phyloP scores from a whole-genome alignment of 2,888 invertebrate genomes.

The Polyploca ridens region DNA sequence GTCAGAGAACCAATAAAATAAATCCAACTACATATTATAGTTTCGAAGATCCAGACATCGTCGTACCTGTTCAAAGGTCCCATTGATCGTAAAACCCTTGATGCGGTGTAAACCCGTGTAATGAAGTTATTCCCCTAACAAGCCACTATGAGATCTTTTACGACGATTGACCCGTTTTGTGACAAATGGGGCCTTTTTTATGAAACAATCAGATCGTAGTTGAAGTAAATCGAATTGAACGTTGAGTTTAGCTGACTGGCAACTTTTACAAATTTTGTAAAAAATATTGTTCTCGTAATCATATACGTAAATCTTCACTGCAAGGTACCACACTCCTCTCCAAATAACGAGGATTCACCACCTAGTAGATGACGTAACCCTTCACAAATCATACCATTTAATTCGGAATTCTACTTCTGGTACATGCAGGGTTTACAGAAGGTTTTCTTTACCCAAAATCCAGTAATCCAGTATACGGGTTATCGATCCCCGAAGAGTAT shows the following conservation, averaged over 20 bases:
- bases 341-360: no score
- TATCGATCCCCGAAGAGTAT: no score
- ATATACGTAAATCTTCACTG: background rate
- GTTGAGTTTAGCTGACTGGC: background rate
- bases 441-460: no score
- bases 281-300: background rate
- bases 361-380: no score
- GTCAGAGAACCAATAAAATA: conserved; percentile 8
- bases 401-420: no score
- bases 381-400: no score
- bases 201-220: conserved; percentile 28
- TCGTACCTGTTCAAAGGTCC: conserved; percentile 29
- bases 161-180: conserved; percentile 60
- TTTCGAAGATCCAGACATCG: conserved; percentile 23
- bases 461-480: no score
- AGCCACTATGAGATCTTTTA: conserved; percentile 70
- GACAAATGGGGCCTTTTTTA: conserved; percentile 39
- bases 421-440: no score
- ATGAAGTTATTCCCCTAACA: conserved; percentile 73
- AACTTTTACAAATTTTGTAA: background rate
- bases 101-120: conserved; percentile 68
- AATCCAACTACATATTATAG: conserved; percentile 12
- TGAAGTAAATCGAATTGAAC: conserved; percentile 1
- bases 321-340: no score
- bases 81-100: conserved; percentile 66